Evolutionary conservation across 2,888 invertebrate genomes (phyloP), one percentile per base, ranked within the genome.

Genomic region (Cyrtodaria siliqua): DNA sequence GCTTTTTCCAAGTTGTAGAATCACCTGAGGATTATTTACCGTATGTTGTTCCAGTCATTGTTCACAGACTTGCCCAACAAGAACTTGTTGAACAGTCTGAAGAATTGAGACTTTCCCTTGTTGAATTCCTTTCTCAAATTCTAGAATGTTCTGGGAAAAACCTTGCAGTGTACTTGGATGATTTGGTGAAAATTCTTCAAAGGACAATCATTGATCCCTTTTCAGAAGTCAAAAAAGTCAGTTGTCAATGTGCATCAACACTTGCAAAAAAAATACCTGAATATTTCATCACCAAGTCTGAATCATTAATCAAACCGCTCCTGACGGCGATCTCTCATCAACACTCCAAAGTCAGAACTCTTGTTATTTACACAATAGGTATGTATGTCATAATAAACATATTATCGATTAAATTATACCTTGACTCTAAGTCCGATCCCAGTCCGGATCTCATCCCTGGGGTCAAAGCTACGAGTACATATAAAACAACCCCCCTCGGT

Each of bases 221-320:
- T 93, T 96, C 97, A 2, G 95, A 96, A 85, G 96, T 98, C 0
- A 97, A 97, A 92, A 95, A 96, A 85, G 95, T 95, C 86, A 96
- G 96, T 49, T 97, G 97, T 91, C 94, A 94, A 72, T 96, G 96
- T 86, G 95, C 96, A 50, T 95, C 95, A 1, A 92, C 94, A 60
- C 86, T 97, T 49, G 95, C 96, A 0, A 94, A 94, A 71, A 93
- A 95, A 2, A 88, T 96, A 8, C 95, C 96, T 0, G 93, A 94
- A 72, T 95, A 96, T 88, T 96, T 98, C 91, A 96, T 96, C 87
- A 94, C 95, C 77, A 95, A 95, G 84, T 96, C 96, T 0, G 96
- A 97, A 86, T 94, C 93, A 44, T 94, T 97, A 78, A 95, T 96
- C 0, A 95, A 96, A 84, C 96, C 97, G 0, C 94, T 97, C 0